Conservation (phyloP, 2,113 vertebrate genomes). For the Mustelus asterias region DNA sequence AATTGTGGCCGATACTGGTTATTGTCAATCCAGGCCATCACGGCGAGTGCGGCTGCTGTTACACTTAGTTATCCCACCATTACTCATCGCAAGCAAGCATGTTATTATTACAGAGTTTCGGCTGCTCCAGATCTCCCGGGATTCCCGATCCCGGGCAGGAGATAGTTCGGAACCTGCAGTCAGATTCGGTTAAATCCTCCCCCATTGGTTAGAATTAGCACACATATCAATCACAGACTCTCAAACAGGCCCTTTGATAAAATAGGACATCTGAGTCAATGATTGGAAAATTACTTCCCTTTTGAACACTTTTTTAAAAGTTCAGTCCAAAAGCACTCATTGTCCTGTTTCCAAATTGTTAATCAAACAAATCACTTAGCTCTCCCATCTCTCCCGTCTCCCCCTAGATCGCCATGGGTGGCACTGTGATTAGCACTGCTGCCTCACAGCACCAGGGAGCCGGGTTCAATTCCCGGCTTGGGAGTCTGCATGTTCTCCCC, state of each 20-base stretch:
- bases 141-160: background rate
- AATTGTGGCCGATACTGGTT: background rate
- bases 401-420: too few species aligned
- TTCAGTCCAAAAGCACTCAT: too few species aligned
- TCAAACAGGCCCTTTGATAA: background rate
- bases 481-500: too few species aligned
- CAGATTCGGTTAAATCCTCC: background rate
- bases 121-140: background rate
- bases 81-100: background rate
- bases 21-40: background rate
- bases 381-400: too few species aligned
- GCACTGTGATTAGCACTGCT: too few species aligned
- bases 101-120: background rate
- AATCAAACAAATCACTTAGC: too few species aligned
- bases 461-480: too few species aligned
- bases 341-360: too few species aligned
- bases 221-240: background rate
- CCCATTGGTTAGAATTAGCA: background rate
- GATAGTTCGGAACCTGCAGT: background rate
- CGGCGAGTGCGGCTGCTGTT: background rate
- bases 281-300: too few species aligned
- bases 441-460: too few species aligned
- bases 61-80: background rate
- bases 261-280: background rate
- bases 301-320: too few species aligned